Percentiles rank a stretch among this genome's conserved stretches.
phyloP scores from a whole-genome alignment of 1,140 invertebrate genomes.

The Meloidogyne hapla region DNA sequence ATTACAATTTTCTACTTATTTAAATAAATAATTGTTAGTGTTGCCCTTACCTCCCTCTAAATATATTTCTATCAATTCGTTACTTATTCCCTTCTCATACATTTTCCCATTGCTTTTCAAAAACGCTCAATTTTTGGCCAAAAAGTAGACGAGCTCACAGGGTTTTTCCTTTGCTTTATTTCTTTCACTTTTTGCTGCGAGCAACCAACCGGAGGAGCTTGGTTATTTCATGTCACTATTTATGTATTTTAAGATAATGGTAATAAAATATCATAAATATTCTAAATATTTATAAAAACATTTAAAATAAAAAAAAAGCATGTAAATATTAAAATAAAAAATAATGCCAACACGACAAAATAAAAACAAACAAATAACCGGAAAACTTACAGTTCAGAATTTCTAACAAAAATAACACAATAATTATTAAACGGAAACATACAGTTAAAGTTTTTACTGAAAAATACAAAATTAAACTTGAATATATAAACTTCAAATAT shows the following conservation, averaged over 20 bases:
- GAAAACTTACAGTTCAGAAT: too few species aligned
- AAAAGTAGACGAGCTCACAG: neutral
- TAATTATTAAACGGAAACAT: too few species aligned
- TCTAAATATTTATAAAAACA: neutral
- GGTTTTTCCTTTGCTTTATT: neutral
- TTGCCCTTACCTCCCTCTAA: neutral
- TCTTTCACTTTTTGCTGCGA: neutral
- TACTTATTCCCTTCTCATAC: constrained; percentile 6
- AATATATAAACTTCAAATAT: neutral
- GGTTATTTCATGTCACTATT: neutral
- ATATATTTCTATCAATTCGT: neutral
- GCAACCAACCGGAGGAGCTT: neutral
- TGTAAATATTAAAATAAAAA: neutral
- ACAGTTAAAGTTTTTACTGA: too few species aligned
- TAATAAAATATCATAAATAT: neutral
- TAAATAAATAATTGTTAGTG: constrained; percentile 6
- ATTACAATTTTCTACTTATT: neutral
- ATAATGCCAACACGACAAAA: too few species aligned
- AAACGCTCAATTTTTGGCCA: constrained; percentile 2
- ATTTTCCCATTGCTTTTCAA: neutral
- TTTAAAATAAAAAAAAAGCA: neutral
- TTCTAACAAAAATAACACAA: too few species aligned
- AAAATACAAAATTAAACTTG: neutral
- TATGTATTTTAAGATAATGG: neutral
- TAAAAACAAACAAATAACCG: too few species aligned